Evolutionary conservation across 2,888 invertebrate species (phyloP), one percentile per base, ranked within the genome.

Genomic region (Mythimna lalbum): DNA sequence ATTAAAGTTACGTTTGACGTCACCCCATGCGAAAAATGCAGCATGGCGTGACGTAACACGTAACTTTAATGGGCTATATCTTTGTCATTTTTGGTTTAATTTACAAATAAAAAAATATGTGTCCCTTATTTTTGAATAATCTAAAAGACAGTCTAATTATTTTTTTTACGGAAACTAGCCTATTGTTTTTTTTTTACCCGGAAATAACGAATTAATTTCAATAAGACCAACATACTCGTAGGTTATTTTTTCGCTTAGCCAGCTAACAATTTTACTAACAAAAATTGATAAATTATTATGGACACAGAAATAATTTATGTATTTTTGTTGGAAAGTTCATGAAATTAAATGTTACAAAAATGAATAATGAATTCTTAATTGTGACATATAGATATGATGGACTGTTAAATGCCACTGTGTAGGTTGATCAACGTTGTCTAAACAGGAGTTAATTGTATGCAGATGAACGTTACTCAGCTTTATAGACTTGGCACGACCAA

Each of bases 401-500:
- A 9, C 36, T 52, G 19, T 36, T 63, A 62, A 77, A 73, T 55
- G 63, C 49, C 74, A 66, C 1, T 19, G 55, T 60, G 52, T 77
- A 39, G 80, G 80, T 63, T 33, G 74, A 73, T 63, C 55, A 21
- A 9, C 47, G 39, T 33, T 63, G 57, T 49, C 74, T 77, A 49
- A 75, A 63, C 33, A 70, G 27, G 47, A 63, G 63, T 60, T 75
- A 59, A 63, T 63, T 70, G 39, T 7, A 31, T 47, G 23, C 57
- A 59, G 52, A 63, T 63, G 49, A 71, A 53, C 33, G 9, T 77
- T 62, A 63, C 62, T 47, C 27, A 0, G 49, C 10, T 65, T 78
- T 65, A 73, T 76, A 65, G 52, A 65, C 50, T 73, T 62, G 76
- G 73, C 57, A 57, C 21, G 64, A 57, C 71, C 77, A 59, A 50